Percentiles rank a stretch among this genome's conserved stretches.
Conservation (phyloP, 2,113 vertebrate species). For the Oreotrochilus melanogaster region DNA sequence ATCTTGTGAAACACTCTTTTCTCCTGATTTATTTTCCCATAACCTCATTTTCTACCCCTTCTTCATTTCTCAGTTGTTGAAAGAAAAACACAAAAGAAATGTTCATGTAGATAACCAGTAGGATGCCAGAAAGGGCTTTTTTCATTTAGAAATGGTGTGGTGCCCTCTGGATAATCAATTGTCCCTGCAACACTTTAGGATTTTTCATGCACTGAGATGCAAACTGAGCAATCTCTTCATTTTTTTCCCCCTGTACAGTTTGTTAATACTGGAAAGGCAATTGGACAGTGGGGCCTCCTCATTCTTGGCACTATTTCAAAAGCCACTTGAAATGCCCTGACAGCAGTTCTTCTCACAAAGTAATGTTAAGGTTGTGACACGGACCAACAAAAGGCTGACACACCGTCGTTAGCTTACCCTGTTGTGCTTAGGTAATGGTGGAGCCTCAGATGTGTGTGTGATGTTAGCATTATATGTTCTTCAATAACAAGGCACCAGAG, state of each 20-base stretch:
- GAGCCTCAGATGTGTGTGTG: slow-evolving; percentile 54
- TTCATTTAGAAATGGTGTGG: slow-evolving; percentile 44
- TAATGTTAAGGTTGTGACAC: slow-evolving; percentile 66
- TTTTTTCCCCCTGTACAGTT: slow-evolving; percentile 15
- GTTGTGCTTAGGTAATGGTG: slow-evolving; percentile 68
- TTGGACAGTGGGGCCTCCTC: slow-evolving; percentile 66
- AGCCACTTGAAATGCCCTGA: slow-evolving; percentile 70
- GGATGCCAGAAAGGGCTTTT: slow-evolving; percentile 29
- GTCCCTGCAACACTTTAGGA: slow-evolving; percentile 54
- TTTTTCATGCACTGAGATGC: slow-evolving; percentile 65
- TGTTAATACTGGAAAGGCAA: slow-evolving; percentile 68
- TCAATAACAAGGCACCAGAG: slow-evolving; percentile 53
- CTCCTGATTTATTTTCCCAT: background rate
- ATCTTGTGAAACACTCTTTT: background rate
- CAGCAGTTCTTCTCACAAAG: slow-evolving; percentile 70
- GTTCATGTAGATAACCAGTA: slow-evolving; percentile 52
- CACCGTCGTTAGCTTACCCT: slow-evolving; percentile 61
- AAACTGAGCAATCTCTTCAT: slow-evolving; percentile 58
- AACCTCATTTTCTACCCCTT: slow-evolving; percentile 56
- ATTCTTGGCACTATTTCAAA: slow-evolving; percentile 72
- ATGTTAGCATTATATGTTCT: slow-evolving; percentile 62
- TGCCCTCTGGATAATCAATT: slow-evolving; percentile 68
- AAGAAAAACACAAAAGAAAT: slow-evolving; percentile 54
- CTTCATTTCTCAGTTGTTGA: slow-evolving; percentile 43
- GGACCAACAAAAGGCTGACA: slow-evolving; percentile 69